Conservation (phyloP, 2,113 vertebrate genomes). For the Vireo altiloquus region DNA sequence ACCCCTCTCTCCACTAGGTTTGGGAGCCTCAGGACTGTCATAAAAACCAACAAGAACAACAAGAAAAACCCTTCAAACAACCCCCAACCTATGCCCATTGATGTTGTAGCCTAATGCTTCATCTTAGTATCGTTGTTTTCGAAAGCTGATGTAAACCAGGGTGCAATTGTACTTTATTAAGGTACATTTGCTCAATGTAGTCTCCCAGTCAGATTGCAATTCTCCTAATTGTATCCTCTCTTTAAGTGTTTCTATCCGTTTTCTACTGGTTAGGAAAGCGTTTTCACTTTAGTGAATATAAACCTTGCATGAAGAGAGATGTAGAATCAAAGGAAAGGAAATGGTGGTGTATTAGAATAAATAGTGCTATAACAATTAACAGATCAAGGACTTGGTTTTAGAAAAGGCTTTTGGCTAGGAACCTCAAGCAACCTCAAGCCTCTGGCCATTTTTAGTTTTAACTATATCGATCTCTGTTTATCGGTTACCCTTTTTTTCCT, state of each 20-base stretch:
- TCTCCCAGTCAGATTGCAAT: not conserved
- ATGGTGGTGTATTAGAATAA: not conserved
- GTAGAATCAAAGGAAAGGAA: not conserved
- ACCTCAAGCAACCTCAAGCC: not conserved
- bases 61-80: not conserved
- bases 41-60: not conserved
- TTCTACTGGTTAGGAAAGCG: not conserved
- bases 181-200: not conserved
- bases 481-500: not conserved
- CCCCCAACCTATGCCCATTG: rapidly evolving
- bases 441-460: not conserved
- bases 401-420: not conserved
- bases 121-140: not conserved
- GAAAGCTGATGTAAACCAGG: not conserved
- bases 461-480: not conserved
- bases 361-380: not conserved
- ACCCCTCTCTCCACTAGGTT: too few relatives aligned
- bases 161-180: not conserved
- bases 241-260: not conserved
- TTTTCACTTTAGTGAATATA: not conserved
- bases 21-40: not conserved
- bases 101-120: not conserved
- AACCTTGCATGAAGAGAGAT: not conserved
- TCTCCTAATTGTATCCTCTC: not conserved
- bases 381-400: not conserved